phyloP scores from a whole-genome alignment of 30 jellyfish, hydroid and myxozoan species.

The Clytia hemisphaerica region DNA sequence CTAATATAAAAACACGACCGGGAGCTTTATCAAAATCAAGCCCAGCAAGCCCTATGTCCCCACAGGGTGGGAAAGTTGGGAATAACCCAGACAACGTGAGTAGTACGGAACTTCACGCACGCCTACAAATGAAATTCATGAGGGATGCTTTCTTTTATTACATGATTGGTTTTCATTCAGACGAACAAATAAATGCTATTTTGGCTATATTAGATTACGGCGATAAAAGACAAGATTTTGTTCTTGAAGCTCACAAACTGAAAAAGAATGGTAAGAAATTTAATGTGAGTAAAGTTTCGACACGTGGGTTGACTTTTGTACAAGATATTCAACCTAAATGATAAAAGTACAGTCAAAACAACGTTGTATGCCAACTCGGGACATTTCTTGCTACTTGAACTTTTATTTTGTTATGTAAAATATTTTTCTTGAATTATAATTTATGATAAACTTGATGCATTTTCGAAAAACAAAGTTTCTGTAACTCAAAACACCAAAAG shows the following conservation, averaged over 20 bases:
- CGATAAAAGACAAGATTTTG: constrained; percentile 73
- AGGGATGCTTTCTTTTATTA: constrained; percentile 86
- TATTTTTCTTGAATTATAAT: no score
- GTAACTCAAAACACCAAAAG: no score
- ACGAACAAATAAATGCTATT: constrained; percentile 86
- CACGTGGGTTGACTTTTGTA: constrained; percentile 75
- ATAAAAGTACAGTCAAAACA: no score
- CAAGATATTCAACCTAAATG: no score
- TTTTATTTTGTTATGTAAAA: no score
- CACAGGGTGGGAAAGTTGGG: neutral
- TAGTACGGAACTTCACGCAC: constrained; percentile 56
- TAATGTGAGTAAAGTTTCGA: constrained; percentile 73
- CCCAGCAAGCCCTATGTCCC: constrained; percentile 6
- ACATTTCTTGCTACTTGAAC: no score
- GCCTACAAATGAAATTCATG: constrained; percentile 69
- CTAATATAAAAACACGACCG: neutral
- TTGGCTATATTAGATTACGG: constrained; percentile 89
- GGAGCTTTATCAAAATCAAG: constrained; percentile 4
- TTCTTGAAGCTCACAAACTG: constrained; percentile 81
- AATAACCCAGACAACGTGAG: neutral
- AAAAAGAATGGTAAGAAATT: constrained; percentile 67
- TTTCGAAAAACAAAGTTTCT: no score
- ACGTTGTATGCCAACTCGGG: no score
- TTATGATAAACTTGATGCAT: no score
- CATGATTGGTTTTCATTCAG: constrained; percentile 94